Conservation (phyloP, 2,797 vertebrate genomes). For the Carduelis carduelis region DNA sequence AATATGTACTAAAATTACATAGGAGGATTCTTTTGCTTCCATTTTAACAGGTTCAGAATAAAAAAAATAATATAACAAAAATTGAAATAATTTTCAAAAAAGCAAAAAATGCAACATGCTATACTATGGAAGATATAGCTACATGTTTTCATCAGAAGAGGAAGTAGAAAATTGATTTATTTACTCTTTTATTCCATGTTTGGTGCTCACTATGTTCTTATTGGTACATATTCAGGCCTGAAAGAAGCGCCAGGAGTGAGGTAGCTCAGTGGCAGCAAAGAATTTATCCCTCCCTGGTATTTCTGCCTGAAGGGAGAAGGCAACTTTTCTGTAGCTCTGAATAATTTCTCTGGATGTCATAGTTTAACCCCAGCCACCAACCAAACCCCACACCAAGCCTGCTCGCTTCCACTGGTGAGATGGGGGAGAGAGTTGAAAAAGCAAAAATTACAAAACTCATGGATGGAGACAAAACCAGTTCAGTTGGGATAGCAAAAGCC, state of each 20-base stretch:
- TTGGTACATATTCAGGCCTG: background rate
- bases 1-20: background rate
- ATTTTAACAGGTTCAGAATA: background rate
- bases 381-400: background rate
- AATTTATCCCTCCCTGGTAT: background rate
- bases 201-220: background rate
- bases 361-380: background rate
- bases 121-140: rapidly evolving
- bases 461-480: background rate
- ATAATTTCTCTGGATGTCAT: background rate
- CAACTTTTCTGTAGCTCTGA: background rate
- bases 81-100: background rate
- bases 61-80: background rate
- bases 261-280: background rate
- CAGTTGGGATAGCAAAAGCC: background rate
- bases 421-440: background rate
- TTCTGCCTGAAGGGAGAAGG: background rate
- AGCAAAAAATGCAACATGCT: background rate
- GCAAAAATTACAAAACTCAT: background rate
- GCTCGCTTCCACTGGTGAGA: background rate
- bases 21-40: background rate
- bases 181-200: background rate
- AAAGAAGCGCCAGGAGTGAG: background rate
- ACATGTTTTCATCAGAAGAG: background rate
- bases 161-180: background rate